These are phyloP conservation scores for Penelope pileata DNA, from an alignment of 2,113 vertebrate species.

Conservation along the genomic window DNA sequence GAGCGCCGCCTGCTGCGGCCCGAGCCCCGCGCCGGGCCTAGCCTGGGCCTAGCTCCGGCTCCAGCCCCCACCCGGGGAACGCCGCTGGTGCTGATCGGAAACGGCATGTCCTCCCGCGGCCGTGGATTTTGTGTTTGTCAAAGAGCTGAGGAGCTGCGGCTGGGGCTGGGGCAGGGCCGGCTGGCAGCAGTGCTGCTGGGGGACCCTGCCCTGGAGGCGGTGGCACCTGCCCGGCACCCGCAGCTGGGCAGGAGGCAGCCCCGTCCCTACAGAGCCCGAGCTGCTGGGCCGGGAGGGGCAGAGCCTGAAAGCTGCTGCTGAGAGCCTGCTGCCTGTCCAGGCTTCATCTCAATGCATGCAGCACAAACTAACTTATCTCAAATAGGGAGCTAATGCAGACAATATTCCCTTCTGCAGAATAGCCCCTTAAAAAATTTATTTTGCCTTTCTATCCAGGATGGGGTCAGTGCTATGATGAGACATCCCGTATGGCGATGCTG, in stretches of 20 bases:
- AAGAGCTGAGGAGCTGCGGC: not conserved
- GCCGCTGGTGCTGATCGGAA: rapidly evolving
- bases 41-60: no score
- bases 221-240: no score
- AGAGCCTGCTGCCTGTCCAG: rapidly evolving
- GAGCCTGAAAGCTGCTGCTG: not conserved
- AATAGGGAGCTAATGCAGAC: rapidly evolving
- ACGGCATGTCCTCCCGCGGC: not conserved
- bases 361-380: not conserved
- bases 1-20: not conserved
- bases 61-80: no score
- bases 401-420: not conserved
- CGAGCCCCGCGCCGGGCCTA: no score
- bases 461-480: rapidly evolving
- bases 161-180: no score
- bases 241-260: not conserved
- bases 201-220: not conserved
- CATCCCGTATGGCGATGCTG: rapidly evolving
- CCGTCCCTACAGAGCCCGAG: no score
- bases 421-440: no score
- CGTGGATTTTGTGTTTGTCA: not conserved
- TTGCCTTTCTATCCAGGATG: rapidly evolving
- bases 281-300: not conserved
- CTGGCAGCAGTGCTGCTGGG: not conserved
- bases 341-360: not conserved